Conservation (phyloP, 2,888 invertebrate genomes). For the Phorcus lineatus region DNA sequence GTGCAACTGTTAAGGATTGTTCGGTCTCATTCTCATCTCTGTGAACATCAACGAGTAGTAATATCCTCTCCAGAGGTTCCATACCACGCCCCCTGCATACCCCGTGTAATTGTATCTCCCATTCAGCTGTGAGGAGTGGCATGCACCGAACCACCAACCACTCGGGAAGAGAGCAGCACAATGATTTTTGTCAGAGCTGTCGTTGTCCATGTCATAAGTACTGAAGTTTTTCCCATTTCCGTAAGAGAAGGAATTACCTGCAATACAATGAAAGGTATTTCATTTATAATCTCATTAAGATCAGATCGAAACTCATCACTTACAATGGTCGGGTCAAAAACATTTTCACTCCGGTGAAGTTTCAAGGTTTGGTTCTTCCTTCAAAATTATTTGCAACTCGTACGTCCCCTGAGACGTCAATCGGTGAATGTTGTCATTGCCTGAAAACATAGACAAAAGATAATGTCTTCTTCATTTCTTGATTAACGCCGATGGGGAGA, state of each 20-base stretch:
- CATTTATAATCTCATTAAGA: too few relatives aligned
- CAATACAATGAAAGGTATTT: too few relatives aligned
- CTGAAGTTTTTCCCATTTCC: background rate
- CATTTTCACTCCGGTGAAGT: too few relatives aligned
- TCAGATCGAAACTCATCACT: too few relatives aligned
- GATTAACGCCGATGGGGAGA: too few relatives aligned
- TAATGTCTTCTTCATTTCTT: too few relatives aligned
- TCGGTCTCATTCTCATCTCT: background rate
- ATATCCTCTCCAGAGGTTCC: background rate
- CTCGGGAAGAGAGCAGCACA: background rate
- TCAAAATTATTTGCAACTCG: too few relatives aligned
- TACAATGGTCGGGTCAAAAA: too few relatives aligned
- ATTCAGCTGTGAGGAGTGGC: constrained; percentile 6
- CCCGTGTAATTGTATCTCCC: background rate
- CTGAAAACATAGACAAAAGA: background rate
- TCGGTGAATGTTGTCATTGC: background rate
- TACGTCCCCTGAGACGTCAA: too few relatives aligned
- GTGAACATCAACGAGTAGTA: background rate
- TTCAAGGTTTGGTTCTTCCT: too few relatives aligned
- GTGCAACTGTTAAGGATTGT: too few relatives aligned
- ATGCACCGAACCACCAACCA: background rate
- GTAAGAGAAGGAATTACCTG: background rate
- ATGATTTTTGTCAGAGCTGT: too few relatives aligned
- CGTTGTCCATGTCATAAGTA: background rate
- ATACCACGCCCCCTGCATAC: background rate